Percentiles rank a stretch among this genome's conserved stretches.
Conservation (phyloP, 1,140 invertebrate species). For the Rhopalosiphum padi region DNA sequence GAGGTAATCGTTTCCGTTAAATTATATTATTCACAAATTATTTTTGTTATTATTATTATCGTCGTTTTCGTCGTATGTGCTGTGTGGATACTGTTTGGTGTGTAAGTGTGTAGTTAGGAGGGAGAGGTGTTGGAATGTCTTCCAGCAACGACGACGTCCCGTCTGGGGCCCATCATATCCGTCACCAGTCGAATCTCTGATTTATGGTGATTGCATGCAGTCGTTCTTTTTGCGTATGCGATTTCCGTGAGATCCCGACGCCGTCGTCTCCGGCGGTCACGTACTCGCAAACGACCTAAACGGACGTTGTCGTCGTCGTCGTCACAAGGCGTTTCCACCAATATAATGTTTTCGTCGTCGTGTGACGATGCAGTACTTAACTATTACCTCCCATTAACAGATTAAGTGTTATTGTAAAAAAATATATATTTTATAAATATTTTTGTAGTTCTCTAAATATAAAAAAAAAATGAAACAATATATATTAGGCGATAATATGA, state of each 20-base stretch:
- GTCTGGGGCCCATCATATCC: not conserved
- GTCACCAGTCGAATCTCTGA: not conserved
- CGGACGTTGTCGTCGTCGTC: not conserved
- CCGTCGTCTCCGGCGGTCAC: not conserved
- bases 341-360: not conserved
- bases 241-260: slow-evolving; percentile 3
- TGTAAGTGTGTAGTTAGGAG: too few relatives aligned
- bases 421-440: not conserved
- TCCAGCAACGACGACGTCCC: not conserved
- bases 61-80: not conserved
- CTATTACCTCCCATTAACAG: not conserved
- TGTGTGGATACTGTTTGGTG: not conserved
- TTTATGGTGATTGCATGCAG: slow-evolving; percentile 18
- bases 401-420: not conserved
- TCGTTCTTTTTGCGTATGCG: not conserved
- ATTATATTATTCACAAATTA: not conserved
- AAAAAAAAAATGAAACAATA: too few relatives aligned
- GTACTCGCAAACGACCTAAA: not conserved
- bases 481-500: too few relatives aligned
- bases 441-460: too few relatives aligned
- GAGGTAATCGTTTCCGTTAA: not conserved
- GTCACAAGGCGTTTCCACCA: not conserved
- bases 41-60: not conserved
- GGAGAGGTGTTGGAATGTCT: not conserved
- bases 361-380: not conserved